Percentiles rank a stretch among this genome's conserved stretches.
Evolutionary conservation across 2,113 vertebrate species (phyloP).

Genomic region (Falco punctatus): DNA sequence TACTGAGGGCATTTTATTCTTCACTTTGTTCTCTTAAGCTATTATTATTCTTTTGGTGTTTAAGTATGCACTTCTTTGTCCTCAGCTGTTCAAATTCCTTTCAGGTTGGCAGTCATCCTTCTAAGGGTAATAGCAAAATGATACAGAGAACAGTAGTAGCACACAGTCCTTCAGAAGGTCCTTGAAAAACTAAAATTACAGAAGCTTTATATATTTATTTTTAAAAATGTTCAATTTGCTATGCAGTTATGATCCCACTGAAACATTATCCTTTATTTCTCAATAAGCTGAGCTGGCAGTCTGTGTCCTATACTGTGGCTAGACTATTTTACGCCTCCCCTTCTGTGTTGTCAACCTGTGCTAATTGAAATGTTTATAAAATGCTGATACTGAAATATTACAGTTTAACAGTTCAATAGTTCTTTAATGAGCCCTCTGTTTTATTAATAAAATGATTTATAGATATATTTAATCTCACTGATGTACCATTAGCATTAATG

Average conservation of each 20-base stretch:
- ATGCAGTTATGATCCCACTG: neutral
- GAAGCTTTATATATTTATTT: neutral
- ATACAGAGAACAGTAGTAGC: neutral
- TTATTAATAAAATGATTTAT: conserved; percentile 80
- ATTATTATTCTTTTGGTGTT: conserved; percentile 29
- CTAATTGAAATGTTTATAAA: conserved; percentile 77
- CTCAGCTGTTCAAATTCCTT: conserved; percentile 34
- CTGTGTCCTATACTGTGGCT: neutral
- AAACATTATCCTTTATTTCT: neutral
- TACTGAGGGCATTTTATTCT: conserved; percentile 9
- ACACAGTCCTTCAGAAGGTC: neutral
- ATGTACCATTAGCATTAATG: conserved; percentile 76
- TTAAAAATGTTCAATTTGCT: neutral
- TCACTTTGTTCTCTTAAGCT: conserved; percentile 22
- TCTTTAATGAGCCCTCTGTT: conserved; percentile 72
- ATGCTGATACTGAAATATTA: conserved; percentile 69
- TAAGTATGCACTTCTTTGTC: conserved; percentile 21
- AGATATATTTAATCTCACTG: conserved; percentile 76
- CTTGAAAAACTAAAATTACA: conserved; percentile 31
- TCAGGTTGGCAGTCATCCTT: conserved; percentile 13
- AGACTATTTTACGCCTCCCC: neutral
- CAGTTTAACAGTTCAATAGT: conserved; percentile 60
- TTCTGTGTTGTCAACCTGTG: conserved; percentile 35
- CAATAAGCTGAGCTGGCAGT: neutral
- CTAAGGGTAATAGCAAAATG: conserved; percentile 37